Percentiles rank a stretch among this genome's conserved stretches.
Conservation (phyloP, 2,888 invertebrate species). For the Callimorpha dominula region DNA sequence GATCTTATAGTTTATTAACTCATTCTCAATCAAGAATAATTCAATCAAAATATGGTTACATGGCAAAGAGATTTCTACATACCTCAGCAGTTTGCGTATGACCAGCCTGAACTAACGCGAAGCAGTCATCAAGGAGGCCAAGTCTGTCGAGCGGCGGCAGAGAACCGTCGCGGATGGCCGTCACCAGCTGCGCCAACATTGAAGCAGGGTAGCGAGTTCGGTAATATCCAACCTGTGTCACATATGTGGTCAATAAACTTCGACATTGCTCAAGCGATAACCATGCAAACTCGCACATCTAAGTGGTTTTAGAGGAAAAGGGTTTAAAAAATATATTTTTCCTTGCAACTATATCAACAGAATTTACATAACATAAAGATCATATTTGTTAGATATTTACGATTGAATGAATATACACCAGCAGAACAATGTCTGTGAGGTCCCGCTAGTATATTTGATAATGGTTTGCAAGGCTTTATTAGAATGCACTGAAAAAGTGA, state of each 20-base stretch:
- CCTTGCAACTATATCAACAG: too few relatives aligned
- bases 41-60: neutral
- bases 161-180: slow-evolving; percentile 92
- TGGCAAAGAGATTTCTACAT: neutral
- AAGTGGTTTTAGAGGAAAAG: too few relatives aligned
- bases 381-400: too few relatives aligned
- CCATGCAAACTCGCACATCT: too few relatives aligned
- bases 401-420: neutral
- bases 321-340: too few relatives aligned
- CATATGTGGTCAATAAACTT: neutral
- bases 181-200: slow-evolving; percentile 91
- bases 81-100: slow-evolving; percentile 93
- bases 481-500: too few relatives aligned
- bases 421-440: neutral
- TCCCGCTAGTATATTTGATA: neutral
- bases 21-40: too few relatives aligned
- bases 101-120: slow-evolving; percentile 96
- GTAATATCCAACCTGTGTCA: slow-evolving; percentile 92
- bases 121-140: slow-evolving; percentile 96
- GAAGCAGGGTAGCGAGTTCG: slow-evolving; percentile 94
- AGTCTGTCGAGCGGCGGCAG: slow-evolving; percentile 96
- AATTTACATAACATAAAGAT: too few relatives aligned
- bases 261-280: neutral
- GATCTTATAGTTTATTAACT: too few relatives aligned
- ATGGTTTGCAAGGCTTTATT: too few relatives aligned